Percentiles rank a stretch among this genome's conserved stretches.
These are phyloP conservation scores for Apeira syringaria DNA, from an alignment of 2,888 invertebrate species.

Conservation along the genomic window DNA sequence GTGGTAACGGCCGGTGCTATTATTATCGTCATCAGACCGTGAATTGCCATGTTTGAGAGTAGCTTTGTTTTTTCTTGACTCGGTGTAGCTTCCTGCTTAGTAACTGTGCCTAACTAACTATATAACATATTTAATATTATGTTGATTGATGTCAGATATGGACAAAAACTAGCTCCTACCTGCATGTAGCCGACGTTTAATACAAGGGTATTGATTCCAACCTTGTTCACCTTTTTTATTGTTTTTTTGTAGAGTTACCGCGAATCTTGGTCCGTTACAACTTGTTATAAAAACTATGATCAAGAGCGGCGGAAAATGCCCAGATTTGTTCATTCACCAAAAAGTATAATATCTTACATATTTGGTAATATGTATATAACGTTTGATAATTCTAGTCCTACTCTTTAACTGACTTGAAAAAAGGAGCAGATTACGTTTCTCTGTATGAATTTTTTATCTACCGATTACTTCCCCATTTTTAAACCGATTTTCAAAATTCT, in stretches of 20 bases:
- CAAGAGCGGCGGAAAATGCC: too few species aligned
- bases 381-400: too few species aligned
- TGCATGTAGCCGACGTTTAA: slow-evolving; percentile 40
- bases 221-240: slow-evolving; percentile 33
- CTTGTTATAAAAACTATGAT: too few species aligned
- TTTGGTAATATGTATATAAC: too few species aligned
- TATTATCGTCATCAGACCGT: slow-evolving; percentile 41
- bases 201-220: slow-evolving; percentile 42
- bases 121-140: slow-evolving; percentile 17
- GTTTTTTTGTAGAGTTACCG: slow-evolving; percentile 25
- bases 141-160: slow-evolving; percentile 51
- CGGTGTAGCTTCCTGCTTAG: slow-evolving; percentile 52
- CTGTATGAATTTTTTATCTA: too few species aligned
- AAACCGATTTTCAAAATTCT: too few species aligned
- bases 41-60: slow-evolving; percentile 32
- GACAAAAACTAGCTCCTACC: slow-evolving; percentile 51
- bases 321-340: too few species aligned
- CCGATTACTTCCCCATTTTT: too few species aligned
- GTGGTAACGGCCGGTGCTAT: slow-evolving; percentile 25
- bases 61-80: slow-evolving; percentile 36
- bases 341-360: too few species aligned
- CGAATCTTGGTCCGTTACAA: slow-evolving; percentile 16
- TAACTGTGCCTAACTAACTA: slow-evolving; percentile 18
- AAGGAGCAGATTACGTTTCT: too few species aligned
- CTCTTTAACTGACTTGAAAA: too few species aligned